These are phyloP conservation scores for Amitus sp. DNA, from an alignment of 2,888 invertebrate species.

Conservation along the genomic window DNA sequence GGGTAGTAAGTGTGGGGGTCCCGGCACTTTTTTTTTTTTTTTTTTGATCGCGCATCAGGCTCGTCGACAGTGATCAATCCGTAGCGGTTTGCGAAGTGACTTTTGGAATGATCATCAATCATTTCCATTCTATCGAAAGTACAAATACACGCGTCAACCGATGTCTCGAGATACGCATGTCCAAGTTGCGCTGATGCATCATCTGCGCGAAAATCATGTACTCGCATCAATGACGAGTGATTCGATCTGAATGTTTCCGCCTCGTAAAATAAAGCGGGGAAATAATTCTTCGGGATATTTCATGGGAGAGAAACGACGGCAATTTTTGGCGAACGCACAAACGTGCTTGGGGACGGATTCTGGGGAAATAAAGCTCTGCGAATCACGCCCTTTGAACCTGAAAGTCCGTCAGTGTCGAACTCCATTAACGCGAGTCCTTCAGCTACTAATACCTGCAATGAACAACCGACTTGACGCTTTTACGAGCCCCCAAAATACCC, in stretches of 20 bases:
- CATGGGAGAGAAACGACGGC: no score
- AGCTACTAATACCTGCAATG: slow-evolving; percentile 46
- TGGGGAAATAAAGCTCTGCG: slow-evolving; percentile 31
- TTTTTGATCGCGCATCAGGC: no score
- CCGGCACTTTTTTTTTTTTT: no score
- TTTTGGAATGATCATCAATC: slow-evolving; percentile 1
- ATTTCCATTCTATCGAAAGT: neutral
- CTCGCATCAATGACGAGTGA: no score
- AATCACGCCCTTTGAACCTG: slow-evolving; percentile 53
- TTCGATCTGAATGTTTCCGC: no score
- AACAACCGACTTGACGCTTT: slow-evolving; percentile 37
- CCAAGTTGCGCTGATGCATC: neutral
- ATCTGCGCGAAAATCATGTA: neutral
- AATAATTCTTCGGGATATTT: no score
- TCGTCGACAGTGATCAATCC: neutral
- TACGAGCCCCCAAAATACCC: neutral
- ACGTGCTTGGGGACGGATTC: no score
- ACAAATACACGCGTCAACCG: neutral
- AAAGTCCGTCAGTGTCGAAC: slow-evolving; percentile 59
- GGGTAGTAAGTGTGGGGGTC: no score
- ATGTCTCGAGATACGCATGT: neutral
- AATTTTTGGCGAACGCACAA: slow-evolving; percentile 1
- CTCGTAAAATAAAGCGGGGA: no score
- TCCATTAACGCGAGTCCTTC: slow-evolving; percentile 52
- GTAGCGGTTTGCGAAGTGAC: neutral